A percentile compares a stretch with the other conserved stretches of the same genome.
Evolutionary conservation across 2,797 vertebrate genomes (phyloP).

Genomic region (Sebastes flavidus): DNA sequence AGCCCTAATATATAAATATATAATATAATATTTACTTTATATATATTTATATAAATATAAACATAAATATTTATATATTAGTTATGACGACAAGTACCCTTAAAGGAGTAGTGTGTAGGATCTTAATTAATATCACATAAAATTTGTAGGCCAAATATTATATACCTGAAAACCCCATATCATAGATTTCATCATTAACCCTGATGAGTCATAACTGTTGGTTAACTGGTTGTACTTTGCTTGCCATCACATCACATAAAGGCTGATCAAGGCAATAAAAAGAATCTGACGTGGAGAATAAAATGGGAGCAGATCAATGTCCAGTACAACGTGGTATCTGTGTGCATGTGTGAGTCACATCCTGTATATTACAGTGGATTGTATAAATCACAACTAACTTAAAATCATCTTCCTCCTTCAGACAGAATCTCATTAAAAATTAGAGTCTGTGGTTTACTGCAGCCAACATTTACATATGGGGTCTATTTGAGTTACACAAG

Average conservation of each 20-base stretch:
- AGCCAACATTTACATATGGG: conserved; percentile 42
- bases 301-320: conserved; percentile 49
- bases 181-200: not conserved
- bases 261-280: conserved; percentile 30
- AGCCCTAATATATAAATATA: too few species aligned
- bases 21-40: too few species aligned
- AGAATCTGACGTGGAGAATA: conserved; percentile 19
- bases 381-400: conserved; percentile 4
- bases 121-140: not conserved
- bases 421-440: conserved; percentile 7
- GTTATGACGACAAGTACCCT: too few species aligned
- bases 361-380: not conserved
- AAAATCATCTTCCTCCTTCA: not conserved
- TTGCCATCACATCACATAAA: conserved; percentile 11
- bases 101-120: too few species aligned
- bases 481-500: conserved; percentile 30
- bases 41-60: too few species aligned
- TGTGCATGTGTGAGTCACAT: not conserved
- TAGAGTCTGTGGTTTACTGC: conserved; percentile 4
- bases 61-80: too few species aligned
- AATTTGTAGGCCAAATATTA: not conserved
- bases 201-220: not conserved
- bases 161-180: not conserved
- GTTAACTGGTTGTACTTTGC: conserved; percentile 40
- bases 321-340: conserved; percentile 10